Evolutionary conservation across 2,113 vertebrate genomes (phyloP), one percentile per base, ranked within the genome.

Genomic region (Protobothrops flavoviridis): DNA sequence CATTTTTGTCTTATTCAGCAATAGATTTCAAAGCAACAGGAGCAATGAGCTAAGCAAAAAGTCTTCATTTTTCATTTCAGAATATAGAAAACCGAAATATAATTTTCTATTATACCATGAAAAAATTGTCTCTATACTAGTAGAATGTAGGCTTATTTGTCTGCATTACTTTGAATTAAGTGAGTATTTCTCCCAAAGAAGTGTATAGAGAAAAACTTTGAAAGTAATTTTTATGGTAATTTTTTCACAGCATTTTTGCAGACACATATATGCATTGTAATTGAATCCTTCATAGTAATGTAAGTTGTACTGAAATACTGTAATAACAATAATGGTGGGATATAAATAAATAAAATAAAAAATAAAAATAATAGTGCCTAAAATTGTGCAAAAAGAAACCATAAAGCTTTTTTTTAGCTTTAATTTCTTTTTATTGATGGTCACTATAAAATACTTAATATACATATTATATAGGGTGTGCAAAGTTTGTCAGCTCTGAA

Each of bases 21-120:
- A 96, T 95, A 97, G 94, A 95, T 94, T n/a, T 94, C 97, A 95
- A 93, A 95, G 88, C 92, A 96, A 96, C 95, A 94, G 91, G 92
- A 96, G 94, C 95, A 91, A 93, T 96, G 94, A 93, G 95, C 93
- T 55, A 97, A 95, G 2, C 2, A 94, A 95, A 94, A 96, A 87
- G 64, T 81, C 33, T 81, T 81, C n/a, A 81, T 81, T 81, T 81
- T 81, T 81, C 69, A 39, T 81, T 39, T 39, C 69, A 9, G 69
- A 15, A 81, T 81, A 39, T 2, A 81, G 33, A 81, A 74, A 74
- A 74, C 4, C 0, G 64, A 33, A 81, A 6, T 81, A 43, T 81
- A 39, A 39, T 39, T 81, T 81, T 81, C 69, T 39, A 81, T 20
- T 20, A 81, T 81, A 39, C 6, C 33, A 33, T 81, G 33, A 39